Percentiles rank a stretch among this genome's conserved stretches.
These are phyloP conservation scores for Apotomis turbidana DNA, from an alignment of 2,888 invertebrate species.

Conservation along the genomic window DNA sequence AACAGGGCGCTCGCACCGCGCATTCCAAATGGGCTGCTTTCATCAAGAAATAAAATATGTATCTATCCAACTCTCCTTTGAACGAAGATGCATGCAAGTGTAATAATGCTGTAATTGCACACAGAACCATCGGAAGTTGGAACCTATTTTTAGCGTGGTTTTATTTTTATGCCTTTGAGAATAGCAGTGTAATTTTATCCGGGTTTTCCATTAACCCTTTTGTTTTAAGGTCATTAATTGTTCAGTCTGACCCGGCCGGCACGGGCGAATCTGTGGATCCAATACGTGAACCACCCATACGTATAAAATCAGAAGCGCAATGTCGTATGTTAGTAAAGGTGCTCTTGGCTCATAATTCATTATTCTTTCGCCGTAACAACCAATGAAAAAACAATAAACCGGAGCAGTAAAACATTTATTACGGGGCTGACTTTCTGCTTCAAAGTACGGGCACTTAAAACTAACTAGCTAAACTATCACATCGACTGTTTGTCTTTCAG, in stretches of 20 bases:
- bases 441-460: background rate
- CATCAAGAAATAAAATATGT: slow-evolving; percentile 29
- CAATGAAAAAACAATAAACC: background rate
- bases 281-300: background rate
- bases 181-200: slow-evolving; percentile 20
- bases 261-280: background rate
- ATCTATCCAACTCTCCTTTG: slow-evolving; percentile 16
- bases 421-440: background rate
- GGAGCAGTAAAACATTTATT: background rate
- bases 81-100: slow-evolving; percentile 21
- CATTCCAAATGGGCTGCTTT: slow-evolving; percentile 25
- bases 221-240: slow-evolving; percentile 35
- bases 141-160: slow-evolving; percentile 2
- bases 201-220: slow-evolving; percentile 36
- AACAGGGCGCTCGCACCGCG: slow-evolving; percentile 24
- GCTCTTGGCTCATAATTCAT: background rate
- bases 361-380: background rate
- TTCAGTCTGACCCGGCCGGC: slow-evolving; percentile 14
- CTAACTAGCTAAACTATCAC: background rate
- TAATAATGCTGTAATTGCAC: slow-evolving; percentile 20
- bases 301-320: background rate
- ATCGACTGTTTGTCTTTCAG: background rate
- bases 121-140: background rate
- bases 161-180: slow-evolving; percentile 5
- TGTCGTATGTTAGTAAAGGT: background rate